Evolutionary conservation across 2,888 invertebrate species (phyloP), one percentile per base, ranked within the genome.

Genomic region (Cecidostiba fungosa): DNA sequence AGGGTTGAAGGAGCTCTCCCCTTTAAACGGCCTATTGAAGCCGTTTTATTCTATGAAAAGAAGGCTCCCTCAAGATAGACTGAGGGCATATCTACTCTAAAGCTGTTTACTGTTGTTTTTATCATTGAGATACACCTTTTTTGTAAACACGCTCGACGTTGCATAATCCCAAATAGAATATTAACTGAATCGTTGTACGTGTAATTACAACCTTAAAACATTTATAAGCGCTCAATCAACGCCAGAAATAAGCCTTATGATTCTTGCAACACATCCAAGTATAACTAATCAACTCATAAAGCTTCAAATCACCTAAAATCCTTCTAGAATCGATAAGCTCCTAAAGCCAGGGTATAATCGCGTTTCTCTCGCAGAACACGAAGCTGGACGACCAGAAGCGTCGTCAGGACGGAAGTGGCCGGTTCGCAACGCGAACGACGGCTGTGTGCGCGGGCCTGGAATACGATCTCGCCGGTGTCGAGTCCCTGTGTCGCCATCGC

Each of bases 401-500:
- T 19, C 39, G 47, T 19, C n/a, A n/a, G n/a, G 16, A 5, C 66
- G 82, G 77, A 82, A 76, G 39, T 76, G 70, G 23, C 23, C 36
- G 16, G 14, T 70, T 12, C 23, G 23, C 6, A 62, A n/a, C 12
- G 19, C n/a, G 47, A 19, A 6, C 10, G 26, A n/a, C 19, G 14
- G 29, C 19, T n/a, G 12, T 14, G 12, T 62, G 62, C 12, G 19
- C 74, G 47, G n/a, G 19, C 10, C 16, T 29, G 73, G 62, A 73
- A 78, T 78, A 78, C 78, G 78, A 84, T 6, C 72, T 19, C 72
- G 19, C 70, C 50, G 70, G 70, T 77, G 82, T 70, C 47, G 78
- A 47, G 43, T 62, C 47, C 12, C 77, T 72, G 70, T 62, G n/a
- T 36, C 43, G 26, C 43, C 54, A 19, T 1, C 39, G 16, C 14